phyloP scores from a whole-genome alignment of 2,888 invertebrate genomes.

The Tanytarsus gracilentus region DNA sequence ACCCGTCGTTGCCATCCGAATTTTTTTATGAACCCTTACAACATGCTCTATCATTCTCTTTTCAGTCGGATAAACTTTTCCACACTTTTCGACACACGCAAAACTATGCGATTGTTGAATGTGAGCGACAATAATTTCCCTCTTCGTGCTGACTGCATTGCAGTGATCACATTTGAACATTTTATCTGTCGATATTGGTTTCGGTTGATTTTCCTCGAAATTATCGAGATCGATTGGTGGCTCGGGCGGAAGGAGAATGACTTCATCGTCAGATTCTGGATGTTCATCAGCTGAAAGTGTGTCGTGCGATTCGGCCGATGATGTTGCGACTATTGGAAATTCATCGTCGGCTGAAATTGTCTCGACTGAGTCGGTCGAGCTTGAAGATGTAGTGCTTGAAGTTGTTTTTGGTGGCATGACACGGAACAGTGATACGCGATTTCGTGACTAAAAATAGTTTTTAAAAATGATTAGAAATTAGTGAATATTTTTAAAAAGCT shows the following conservation, averaged over 20 bases:
- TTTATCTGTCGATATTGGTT: not conserved
- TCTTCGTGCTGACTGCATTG: not conserved
- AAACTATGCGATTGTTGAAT: not conserved
- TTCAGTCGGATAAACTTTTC: not conserved
- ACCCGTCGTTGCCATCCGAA: not conserved
- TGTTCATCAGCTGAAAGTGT: not conserved
- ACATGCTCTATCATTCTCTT: not conserved
- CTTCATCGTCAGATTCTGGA: not conserved
- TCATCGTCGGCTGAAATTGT: no score
- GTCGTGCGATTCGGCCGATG: not conserved
- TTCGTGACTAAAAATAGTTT: no score
- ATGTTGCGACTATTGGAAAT: no score
- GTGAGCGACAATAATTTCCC: not conserved
- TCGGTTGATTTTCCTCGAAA: not conserved
- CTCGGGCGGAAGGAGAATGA: not conserved
- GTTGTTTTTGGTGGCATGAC: no score
- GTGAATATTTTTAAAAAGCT: no score
- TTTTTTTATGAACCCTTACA: not conserved
- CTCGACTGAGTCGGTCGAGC: no score
- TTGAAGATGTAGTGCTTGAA: no score
- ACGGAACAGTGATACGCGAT: no score
- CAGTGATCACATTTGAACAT: conserved; percentile 1
- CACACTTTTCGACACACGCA: not conserved
- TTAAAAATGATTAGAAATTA: no score
- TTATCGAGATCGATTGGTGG: not conserved